Base-by-base conservation (phyloP, 2,888 invertebrate genomes). In the Cenopis cana region DNA sequence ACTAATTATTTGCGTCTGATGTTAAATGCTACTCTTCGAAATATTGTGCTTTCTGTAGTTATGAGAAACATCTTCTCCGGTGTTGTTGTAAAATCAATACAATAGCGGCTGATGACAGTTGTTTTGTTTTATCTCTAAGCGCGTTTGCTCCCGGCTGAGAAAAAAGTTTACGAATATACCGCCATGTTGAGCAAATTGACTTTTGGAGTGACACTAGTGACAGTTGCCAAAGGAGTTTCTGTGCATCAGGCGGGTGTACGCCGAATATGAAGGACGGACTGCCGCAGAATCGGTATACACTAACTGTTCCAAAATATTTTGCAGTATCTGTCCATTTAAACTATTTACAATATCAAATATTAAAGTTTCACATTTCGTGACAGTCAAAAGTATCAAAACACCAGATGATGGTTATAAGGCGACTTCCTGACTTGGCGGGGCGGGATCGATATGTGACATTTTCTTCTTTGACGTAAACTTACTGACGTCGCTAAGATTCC, bases 51-150 rank as follows among this genome's bases (percentile, higher is more conserved):
- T 1, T 50, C n/a, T n/a, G 4, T 54, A 6, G 24, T 8, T 46
- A 46, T 38, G 12, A 24, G 41, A 17, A 17, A 10, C 38, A 24
- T 8, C 17, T 65, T 55, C 64, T 11, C 0, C 20, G 9, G 14
- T n/a, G 11, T 3, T 65, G 41, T 46, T 38, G 3, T 38, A 50
- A 52, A 52, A 59, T 52, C 59, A 41, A 52, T 52, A 68, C 52
- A 60, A 68, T 68, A 62, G 36, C 85, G 86, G 86, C 82, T 91
- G 91, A 91, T 90, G 89, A 90, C 87, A 89, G 85, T 91, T 92
- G 89, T 91, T 90, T 86, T 90, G 89, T 90, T 91, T 90, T 89
- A 90, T 89, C 89, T 84, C 83, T 79, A 76, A 76, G 82, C 85
- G 86, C 89, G 86, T 90, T 91, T 87, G 81, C 79, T 79, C 78